Conservation (phyloP, 1,140 invertebrate species). For the Drosophila kanapiae region DNA sequence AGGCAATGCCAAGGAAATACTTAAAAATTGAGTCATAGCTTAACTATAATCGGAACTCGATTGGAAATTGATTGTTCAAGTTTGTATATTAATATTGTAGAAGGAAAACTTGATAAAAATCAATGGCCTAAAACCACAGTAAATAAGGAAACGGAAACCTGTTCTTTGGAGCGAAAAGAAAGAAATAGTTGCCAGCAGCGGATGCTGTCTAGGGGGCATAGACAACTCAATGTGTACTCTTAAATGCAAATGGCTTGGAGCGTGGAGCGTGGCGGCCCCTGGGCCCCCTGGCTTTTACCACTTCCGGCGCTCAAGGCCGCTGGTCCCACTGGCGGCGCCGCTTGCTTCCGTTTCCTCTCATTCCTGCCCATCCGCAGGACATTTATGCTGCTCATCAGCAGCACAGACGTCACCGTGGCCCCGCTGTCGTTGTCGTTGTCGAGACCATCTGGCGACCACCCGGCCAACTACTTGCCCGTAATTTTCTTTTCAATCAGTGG, state of each 20-base stretch:
- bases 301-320: conserved; percentile 60
- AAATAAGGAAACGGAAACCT: conserved; percentile 9
- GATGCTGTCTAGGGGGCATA: conserved; percentile 33
- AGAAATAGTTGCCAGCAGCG: conserved; percentile 52
- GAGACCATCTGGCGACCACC: conserved; percentile 56
- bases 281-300: conserved; percentile 60
- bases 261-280: conserved; percentile 7
- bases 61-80: background rate
- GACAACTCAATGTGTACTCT: conserved; percentile 41
- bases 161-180: conserved; percentile 29
- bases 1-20: too few relatives aligned
- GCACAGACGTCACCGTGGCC: conserved; percentile 31
- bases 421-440: conserved; percentile 23
- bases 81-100: background rate
- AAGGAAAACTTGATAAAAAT: background rate
- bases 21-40: background rate
- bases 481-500: conserved; percentile 81
- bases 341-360: conserved; percentile 66
- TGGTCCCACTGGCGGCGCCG: conserved; percentile 68
- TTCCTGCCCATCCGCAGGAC: conserved; percentile 42
- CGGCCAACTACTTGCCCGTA: conserved; percentile 70
- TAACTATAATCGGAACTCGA: background rate
- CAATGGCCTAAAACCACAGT: conserved; percentile 14
- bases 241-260: conserved; percentile 66
- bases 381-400: conserved; percentile 72